Evolutionary conservation across 2,113 vertebrate species (phyloP).

Genomic region (Apeltes quadracus): DNA sequence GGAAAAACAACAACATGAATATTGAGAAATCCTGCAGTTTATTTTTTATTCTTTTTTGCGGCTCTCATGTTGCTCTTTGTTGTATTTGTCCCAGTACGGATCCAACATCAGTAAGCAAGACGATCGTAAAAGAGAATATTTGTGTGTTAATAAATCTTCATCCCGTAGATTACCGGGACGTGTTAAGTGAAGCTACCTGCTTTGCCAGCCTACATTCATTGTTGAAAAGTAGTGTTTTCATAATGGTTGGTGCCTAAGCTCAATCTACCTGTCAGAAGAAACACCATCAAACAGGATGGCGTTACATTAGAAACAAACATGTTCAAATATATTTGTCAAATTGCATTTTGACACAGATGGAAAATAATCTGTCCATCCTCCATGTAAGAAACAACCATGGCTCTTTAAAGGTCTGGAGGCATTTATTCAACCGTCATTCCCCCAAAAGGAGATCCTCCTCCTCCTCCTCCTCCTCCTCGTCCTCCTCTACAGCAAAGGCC

Average conservation of each 20-base stretch:
- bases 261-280: background rate
- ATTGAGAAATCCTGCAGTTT: background rate
- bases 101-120: constrained; percentile 4
- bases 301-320: background rate
- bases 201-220: constrained; percentile 5
- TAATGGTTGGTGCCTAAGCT: constrained; percentile 1
- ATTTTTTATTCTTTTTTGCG: constrained; percentile 10
- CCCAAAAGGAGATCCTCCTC: too few species aligned
- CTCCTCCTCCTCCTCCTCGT: too few species aligned
- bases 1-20: constrained; percentile 55
- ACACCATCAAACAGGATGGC: background rate
- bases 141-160: too few species aligned
- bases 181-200: constrained; percentile 10
- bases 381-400: too few species aligned
- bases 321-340: background rate
- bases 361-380: too few species aligned
- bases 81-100: too few species aligned
- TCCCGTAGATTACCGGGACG: constrained; percentile 1
- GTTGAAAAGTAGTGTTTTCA: background rate
- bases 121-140: background rate
- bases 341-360: background rate
- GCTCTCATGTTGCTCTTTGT: background rate
- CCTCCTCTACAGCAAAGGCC: too few species aligned
- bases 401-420: too few species aligned
- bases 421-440: too few species aligned